phyloP scores from a whole-genome alignment of 2,888 invertebrate genomes.

The Parasteatoda lunata region DNA sequence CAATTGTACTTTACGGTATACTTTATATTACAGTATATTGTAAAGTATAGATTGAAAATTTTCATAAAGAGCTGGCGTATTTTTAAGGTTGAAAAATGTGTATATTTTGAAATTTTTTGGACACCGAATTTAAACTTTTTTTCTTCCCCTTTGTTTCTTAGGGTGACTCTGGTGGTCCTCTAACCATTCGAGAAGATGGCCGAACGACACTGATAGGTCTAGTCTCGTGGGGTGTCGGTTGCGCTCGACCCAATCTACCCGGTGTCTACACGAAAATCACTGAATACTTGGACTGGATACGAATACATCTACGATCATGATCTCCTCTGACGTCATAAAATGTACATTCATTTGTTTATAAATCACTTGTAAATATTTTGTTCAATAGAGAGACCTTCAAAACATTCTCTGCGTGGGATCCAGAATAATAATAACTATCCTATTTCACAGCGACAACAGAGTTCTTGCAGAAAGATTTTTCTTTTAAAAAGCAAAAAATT shows the following conservation, averaged over 20 bases:
- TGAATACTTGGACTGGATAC: slow-evolving; percentile 71
- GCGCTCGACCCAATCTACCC: slow-evolving; percentile 71
- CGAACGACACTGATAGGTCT: slow-evolving; percentile 70
- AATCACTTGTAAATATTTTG: not conserved
- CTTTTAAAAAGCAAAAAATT: too few relatives aligned
- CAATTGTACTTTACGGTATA: too few relatives aligned
- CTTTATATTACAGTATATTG: too few relatives aligned
- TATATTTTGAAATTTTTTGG: too few relatives aligned
- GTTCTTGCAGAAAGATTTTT: too few relatives aligned
- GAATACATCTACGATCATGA: slow-evolving; percentile 67
- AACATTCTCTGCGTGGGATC: too few relatives aligned
- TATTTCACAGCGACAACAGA: too few relatives aligned
- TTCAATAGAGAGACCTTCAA: not conserved
- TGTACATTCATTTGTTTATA: not conserved
- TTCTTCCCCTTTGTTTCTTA: slow-evolving; percentile 21
- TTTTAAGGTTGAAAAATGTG: too few relatives aligned
- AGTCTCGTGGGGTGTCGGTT: slow-evolving; percentile 70
- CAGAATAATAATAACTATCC: too few relatives aligned
- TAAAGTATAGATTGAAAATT: too few relatives aligned
- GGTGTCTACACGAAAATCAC: slow-evolving; percentile 71
- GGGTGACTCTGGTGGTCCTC: slow-evolving; percentile 73
- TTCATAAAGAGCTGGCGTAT: too few relatives aligned
- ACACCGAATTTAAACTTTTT: too few relatives aligned
- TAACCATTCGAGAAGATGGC: slow-evolving; percentile 70
- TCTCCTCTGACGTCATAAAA: not conserved